Percentiles rank a stretch among this genome's conserved stretches.
These are phyloP conservation scores for Austrofundulus limnaeus DNA, from an alignment of 2,113 vertebrate species.

Conservation along the genomic window DNA sequence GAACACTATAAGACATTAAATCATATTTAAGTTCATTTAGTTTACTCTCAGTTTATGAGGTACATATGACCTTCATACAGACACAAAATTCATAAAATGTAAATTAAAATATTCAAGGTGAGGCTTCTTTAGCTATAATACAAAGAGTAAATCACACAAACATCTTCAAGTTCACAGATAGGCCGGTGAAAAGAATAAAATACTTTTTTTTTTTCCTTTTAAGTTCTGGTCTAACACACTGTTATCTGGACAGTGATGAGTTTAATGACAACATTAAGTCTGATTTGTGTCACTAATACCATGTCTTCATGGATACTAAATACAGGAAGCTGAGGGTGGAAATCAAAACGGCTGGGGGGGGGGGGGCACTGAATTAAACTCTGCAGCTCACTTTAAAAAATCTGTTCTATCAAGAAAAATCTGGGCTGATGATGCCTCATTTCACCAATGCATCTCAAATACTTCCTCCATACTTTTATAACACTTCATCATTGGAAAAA, in stretches of 20 bases:
- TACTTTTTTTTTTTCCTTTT: constrained; percentile 15
- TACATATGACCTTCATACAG: neutral
- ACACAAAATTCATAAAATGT: neutral
- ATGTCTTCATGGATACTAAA: constrained; percentile 46
- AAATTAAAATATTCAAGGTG: constrained; percentile 1
- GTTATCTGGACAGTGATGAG: constrained; percentile 56
- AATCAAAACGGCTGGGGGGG: constrained; percentile 31
- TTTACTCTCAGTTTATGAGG: neutral
- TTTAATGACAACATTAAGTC: constrained; percentile 42
- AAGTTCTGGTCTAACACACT: constrained; percentile 33
- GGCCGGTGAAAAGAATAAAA: constrained; percentile 21
- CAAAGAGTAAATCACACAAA: constrained; percentile 27
- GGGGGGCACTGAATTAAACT: constrained; percentile 56
- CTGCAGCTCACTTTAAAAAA: constrained; percentile 70
- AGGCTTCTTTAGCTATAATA: constrained; percentile 17
- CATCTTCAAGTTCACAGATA: constrained; percentile 2
- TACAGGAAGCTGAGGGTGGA: constrained; percentile 30
- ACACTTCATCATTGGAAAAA: constrained; percentile 64
- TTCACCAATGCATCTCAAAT: constrained; percentile 73
- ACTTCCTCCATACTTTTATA: constrained; percentile 61
- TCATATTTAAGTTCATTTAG: too few species aligned
- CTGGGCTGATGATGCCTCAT: constrained; percentile 76
- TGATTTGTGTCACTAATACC: constrained; percentile 35
- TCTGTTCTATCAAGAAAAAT: constrained; percentile 62
- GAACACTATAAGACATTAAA: too few species aligned